phyloP scores from a whole-genome alignment of 2,113 vertebrate genomes.

The Oryzias woworae region DNA sequence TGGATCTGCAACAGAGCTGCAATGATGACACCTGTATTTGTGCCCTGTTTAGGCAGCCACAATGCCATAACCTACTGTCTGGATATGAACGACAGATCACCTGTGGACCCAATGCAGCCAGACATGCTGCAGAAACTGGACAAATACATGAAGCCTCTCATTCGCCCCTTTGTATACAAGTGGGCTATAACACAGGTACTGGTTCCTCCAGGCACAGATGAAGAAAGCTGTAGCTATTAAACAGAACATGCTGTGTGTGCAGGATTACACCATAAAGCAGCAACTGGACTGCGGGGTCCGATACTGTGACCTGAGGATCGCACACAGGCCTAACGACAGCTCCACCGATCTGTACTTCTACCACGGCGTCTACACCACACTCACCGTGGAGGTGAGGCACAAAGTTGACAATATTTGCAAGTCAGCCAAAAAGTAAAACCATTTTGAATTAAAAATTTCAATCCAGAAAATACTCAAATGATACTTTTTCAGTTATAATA shows the following conservation, averaged over 20 bases:
- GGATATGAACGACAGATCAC: slow-evolving; percentile 77
- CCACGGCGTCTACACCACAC: slow-evolving; percentile 79
- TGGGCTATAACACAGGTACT: slow-evolving; percentile 80
- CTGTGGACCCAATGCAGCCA: slow-evolving; percentile 78
- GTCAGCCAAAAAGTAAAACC: not conserved
- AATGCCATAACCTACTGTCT: slow-evolving; percentile 82
- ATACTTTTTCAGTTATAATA: no score
- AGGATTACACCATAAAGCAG: slow-evolving; percentile 73
- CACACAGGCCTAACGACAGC: slow-evolving; percentile 76
- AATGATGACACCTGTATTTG: not conserved
- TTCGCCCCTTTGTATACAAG: slow-evolving; percentile 81
- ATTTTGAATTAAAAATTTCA: no score
- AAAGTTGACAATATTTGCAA: not conserved
- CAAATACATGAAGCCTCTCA: slow-evolving; percentile 79
- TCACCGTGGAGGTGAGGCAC: slow-evolving; percentile 77
- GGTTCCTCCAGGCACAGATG: not conserved
- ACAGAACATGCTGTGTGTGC: slow-evolving; percentile 15
- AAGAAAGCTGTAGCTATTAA: not conserved
- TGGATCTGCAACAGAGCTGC: not conserved
- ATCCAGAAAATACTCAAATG: no score
- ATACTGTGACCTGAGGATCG: slow-evolving; percentile 81
- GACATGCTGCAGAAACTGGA: slow-evolving; percentile 80
- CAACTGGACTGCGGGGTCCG: slow-evolving; percentile 81
- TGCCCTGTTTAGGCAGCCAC: slow-evolving; percentile 73
- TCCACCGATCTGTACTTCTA: slow-evolving; percentile 79